Evolutionary conservation across 1,140 invertebrate genomes (phyloP), one percentile per base, ranked within the genome.

Genomic region (Drosophila sulfurigaster): DNA sequence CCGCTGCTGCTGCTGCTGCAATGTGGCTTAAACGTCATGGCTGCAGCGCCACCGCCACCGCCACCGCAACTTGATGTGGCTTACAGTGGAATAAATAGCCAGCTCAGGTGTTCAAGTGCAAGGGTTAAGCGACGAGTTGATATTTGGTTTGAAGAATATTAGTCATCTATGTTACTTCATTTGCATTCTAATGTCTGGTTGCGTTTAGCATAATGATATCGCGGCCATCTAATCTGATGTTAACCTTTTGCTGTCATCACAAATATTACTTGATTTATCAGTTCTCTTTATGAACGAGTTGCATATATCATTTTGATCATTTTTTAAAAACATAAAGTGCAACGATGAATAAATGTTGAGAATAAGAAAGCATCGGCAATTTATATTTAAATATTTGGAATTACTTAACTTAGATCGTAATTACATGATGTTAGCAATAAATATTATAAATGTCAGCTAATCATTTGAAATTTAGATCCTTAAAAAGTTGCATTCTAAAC

Each of bases 1-100:
- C 54, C n/a, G 41, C 41, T 38, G 35, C 35, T 32, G 30, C 28
- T 30, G 28, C 30, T 32, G 30, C 30, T 57, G 54, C 54, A 57
- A 20, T 57, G 35, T 41, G 54, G 35, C 54, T 20, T 57, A 30
- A 48, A 65, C 56, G 43, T 43, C 57, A 13, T 46, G 59, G 28
- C 28, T 20, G 41, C 56, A 68, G 3, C 15, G 15, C 16, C 16
- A 30, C 13, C n/a, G 49, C 49, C 46, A 11, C 46, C 13, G 8
- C 11, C 25, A 52, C 49, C 25, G 15, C 54, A 35, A 57, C 51
- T 54, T 15, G 13, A 35, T 13, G n/a, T 35, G 51, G 30, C 51
- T 15, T 15, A 74, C 62, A 74, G 49, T 74, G 62, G 70, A 51
- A 51, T 11, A 60, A 28, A 60, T 32, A 32, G 13, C 4, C 1